Evolutionary conservation across 1,140 invertebrate genomes (phyloP), one percentile per base, ranked within the genome.

Genomic region (Bombus confusus): DNA sequence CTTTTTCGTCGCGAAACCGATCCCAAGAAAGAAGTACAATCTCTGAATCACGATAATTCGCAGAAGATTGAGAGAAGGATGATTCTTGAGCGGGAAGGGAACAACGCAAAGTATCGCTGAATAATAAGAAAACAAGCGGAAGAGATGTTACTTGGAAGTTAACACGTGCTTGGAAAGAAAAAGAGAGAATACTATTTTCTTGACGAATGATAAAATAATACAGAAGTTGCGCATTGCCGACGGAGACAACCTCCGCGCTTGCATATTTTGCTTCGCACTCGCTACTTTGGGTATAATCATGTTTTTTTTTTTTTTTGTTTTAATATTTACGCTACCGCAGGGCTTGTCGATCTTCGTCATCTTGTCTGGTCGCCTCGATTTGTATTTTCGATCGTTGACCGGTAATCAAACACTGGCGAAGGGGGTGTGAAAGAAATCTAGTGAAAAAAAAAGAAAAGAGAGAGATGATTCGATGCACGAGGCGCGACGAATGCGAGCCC

Each of bases 241-340:
- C 88, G 91, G 90, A 92, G 90, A 93, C 91, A 92, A 90, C 90
- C 91, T 93, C 88, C 91, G 91, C 91, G 90, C 88, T 89, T 93
- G 92, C 91, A 92, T 91, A 3, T 66, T 83, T 90, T 83, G 90
- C 91, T 94, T 92, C 88, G 89, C 87, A 92, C 76, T 92, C 91
- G 90, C 90, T 92, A 90, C 88, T 83, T 90, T 91, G 90, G 88
- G 64, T 88, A 86, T 86, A 73, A 83, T 83, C 76, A 83, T 82
- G n/a, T 86, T 89, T 87, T 83, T 82, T 88, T 86, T 86, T 92
- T 59, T 62, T 90, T 91, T 80, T 90, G 81, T 83, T 88, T 89
- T 90, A 86, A 83, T 91, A 87, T 91, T 86, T 89, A 77, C 88
- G 90, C 90, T 83, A 81, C 66, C 86, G 86, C 84, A 90, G 88